Base-by-base conservation (phyloP, 2,113 vertebrate species). In the Amazona vittata region DNA sequence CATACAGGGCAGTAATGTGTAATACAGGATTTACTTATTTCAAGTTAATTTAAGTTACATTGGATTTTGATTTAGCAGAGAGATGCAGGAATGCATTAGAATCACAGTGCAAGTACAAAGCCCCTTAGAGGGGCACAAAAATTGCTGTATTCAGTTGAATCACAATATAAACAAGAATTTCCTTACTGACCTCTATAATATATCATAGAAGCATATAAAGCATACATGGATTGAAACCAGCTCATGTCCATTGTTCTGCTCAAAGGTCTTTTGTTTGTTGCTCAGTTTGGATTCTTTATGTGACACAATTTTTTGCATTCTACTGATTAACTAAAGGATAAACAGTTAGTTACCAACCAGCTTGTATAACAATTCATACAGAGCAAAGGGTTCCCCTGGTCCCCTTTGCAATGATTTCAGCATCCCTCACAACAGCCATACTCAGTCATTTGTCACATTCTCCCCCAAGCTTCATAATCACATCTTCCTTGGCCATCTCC, bases 1-100 rank as follows among this genome's bases (percentile, higher is more conserved):
- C 25, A 37, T 2, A 14, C 12, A 47, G 3, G 1, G 4, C 0
- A 5, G 10, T 41, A 67, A 64, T 31, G 3, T 46, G n/a, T 22
- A 77, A 74, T 29, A 78, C 19, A 49, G 10, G 20, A 47, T 64
- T 89, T 31, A 71, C 28, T 64, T 53, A 28, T 33, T 89, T 47
- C 18, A 43, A 70, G 5, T n/a, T 71, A 15, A 65, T 90, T 81
- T 79, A 69, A 70, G 17, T 35, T 75, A 35, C 18, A 15, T 28
- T 14, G 9, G 31, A 62, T 85, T 88, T 85, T 74, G 17, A 35
- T 67, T 83, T 44, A 71, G 46, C 9, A 63, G 50, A 60, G 31
- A 86, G 14, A 35, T 69, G 10, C 19, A 70, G 28, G 44, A 65
- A 70, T 17, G 4, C 1, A 37, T 59, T 46, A 53, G 43, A 79